phyloP scores from a whole-genome alignment of 2,797 vertebrate species.

The Danio jaintianensis region DNA sequence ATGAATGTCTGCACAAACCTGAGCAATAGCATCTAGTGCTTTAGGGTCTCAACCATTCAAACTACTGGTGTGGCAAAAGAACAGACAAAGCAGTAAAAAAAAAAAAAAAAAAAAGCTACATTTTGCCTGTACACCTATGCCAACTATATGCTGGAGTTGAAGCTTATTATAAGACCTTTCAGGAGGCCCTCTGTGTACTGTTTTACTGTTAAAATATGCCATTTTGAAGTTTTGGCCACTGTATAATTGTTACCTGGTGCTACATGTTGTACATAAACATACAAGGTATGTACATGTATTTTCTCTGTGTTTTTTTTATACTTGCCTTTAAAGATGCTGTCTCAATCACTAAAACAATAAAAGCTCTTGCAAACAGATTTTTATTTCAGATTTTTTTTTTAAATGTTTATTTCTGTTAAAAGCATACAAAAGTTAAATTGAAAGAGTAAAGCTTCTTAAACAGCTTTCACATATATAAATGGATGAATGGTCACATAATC shows the following conservation, averaged over 20 bases:
- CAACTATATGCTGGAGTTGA: slow-evolving; percentile 10
- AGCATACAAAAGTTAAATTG: background rate
- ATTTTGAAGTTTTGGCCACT: slow-evolving; percentile 37
- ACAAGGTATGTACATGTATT: slow-evolving; percentile 64
- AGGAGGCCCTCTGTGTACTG: slow-evolving; percentile 16
- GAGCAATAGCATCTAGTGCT: background rate
- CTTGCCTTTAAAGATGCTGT: slow-evolving; percentile 68
- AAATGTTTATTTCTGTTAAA: slow-evolving; percentile 4
- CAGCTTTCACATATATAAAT: background rate
- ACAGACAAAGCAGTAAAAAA: too few species aligned
- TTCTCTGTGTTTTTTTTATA: slow-evolving; percentile 74
- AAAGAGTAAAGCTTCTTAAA: background rate
- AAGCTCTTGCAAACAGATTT: slow-evolving; percentile 68
- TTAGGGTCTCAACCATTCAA: background rate
- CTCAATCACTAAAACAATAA: slow-evolving; percentile 77
- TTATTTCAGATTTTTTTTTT: background rate
- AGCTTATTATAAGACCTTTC: slow-evolving; percentile 7
- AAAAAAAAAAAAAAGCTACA: slow-evolving; percentile 10
- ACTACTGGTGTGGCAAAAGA: background rate
- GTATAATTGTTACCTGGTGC: slow-evolving; percentile 75
- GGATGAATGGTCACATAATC: background rate
- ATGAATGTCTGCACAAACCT: background rate
- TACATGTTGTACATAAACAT: slow-evolving; percentile 66
- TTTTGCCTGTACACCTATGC: slow-evolving; percentile 19
- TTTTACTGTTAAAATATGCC: slow-evolving; percentile 26